These are phyloP conservation scores for Trachemys scripta DNA, from an alignment of 2,113 vertebrate genomes.

Conservation along the genomic window DNA sequence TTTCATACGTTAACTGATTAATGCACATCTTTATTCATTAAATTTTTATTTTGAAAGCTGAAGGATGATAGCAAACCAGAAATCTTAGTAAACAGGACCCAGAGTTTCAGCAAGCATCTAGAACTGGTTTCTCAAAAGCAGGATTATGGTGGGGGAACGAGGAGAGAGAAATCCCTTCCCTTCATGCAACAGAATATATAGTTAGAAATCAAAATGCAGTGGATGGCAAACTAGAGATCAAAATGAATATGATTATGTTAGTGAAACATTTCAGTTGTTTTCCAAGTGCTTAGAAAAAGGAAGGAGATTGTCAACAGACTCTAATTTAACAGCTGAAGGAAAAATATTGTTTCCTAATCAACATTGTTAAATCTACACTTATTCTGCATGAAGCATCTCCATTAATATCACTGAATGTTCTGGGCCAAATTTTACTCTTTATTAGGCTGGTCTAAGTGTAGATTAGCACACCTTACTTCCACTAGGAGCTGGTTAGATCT, in stretches of 20 bases:
- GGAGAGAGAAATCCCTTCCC: fast-evolving
- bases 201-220: background rate
- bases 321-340: background rate
- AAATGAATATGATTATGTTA: background rate
- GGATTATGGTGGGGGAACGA: background rate
- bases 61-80: background rate
- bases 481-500: background rate
- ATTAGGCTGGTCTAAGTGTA: background rate
- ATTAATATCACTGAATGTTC: background rate
- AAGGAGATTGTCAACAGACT: background rate
- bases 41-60: background rate
- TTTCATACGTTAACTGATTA: background rate
- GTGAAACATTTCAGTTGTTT: background rate
- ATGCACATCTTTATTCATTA: background rate
- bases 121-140: background rate
- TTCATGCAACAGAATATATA: background rate
- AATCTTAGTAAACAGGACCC: background rate
- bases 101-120: background rate
- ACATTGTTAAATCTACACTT: background rate
- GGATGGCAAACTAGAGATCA: background rate
- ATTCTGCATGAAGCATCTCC: background rate
- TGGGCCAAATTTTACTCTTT: background rate
- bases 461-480: background rate
- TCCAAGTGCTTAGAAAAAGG: background rate
- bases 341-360: background rate